Percentiles rank a stretch among this genome's conserved stretches.
Evolutionary conservation across 2,888 invertebrate species (phyloP).

Genomic region (Plagodis pulveraria): DNA sequence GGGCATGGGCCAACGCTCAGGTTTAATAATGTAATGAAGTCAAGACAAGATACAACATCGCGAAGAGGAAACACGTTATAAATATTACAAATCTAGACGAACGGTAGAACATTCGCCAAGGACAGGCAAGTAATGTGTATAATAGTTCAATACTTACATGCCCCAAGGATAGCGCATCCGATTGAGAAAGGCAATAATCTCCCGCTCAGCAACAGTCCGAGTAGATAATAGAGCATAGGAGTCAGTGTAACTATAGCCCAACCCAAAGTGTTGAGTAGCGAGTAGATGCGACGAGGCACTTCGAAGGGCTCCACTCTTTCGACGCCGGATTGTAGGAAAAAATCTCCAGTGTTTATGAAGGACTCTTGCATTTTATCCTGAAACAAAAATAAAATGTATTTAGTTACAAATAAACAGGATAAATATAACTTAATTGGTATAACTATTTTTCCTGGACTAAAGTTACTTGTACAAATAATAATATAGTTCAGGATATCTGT

Average conservation of each 20-base stretch:
- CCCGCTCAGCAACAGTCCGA: constrained; percentile 89
- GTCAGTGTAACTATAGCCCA: constrained; percentile 89
- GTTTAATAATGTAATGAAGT: too few relatives aligned
- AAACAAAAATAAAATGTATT: constrained; percentile 36
- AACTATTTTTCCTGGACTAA: too few relatives aligned
- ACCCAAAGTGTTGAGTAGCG: constrained; percentile 88
- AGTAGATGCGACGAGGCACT: constrained; percentile 85
- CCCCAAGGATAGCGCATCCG: constrained; percentile 88
- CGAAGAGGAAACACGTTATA: too few relatives aligned
- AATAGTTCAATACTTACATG: constrained; percentile 87
- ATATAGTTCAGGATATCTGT: too few relatives aligned
- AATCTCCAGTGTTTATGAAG: constrained; percentile 90
- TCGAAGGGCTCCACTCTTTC: constrained; percentile 85
- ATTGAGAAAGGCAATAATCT: constrained; percentile 88
- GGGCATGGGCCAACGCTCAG: too few relatives aligned
- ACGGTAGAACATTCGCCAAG: background rate
- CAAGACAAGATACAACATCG: too few relatives aligned
- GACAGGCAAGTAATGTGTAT: background rate
- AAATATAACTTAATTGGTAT: background rate
- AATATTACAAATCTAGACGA: background rate
- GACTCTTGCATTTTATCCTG: constrained; percentile 91
- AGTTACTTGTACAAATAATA: too few relatives aligned
- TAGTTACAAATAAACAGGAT: background rate
- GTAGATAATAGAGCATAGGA: constrained; percentile 89
- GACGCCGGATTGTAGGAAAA: constrained; percentile 90